A percentile compares a stretch with the other conserved stretches of the same genome.
Evolutionary conservation across 92 coral and sea anemone genomes (phyloP).

Genomic region (Phenganax marumi): DNA sequence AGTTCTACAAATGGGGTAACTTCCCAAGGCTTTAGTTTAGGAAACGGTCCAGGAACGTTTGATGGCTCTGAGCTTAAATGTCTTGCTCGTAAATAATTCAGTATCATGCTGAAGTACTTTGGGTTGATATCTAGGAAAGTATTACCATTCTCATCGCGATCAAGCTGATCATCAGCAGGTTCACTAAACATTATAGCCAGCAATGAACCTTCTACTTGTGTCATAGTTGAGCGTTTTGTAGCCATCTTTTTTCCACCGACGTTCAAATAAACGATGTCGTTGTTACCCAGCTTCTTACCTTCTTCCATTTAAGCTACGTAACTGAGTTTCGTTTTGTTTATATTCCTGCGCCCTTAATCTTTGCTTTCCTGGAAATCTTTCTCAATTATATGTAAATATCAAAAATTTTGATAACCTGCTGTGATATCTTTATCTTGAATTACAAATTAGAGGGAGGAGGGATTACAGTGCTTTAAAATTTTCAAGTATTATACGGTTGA

Average conservation of each 20-base stretch:
- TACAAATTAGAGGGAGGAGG: no score
- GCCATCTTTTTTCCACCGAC: constrained; percentile 5
- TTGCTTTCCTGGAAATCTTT: no score
- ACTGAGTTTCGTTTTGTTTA: not conserved
- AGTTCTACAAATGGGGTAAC: not conserved
- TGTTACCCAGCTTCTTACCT: not conserved
- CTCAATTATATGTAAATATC: no score
- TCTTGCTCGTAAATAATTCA: constrained; percentile 15
- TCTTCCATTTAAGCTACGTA: not conserved
- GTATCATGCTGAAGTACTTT: constrained; percentile 1
- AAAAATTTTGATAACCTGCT: no score
- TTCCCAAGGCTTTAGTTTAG: constrained; percentile 3
- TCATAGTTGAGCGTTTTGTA: constrained; percentile 1
- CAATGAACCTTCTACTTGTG: not conserved
- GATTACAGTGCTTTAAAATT: no score
- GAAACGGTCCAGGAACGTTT: not conserved
- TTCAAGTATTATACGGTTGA: no score
- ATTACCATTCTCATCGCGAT: constrained; percentile 4
- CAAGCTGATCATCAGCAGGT: not conserved
- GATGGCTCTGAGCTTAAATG: not conserved
- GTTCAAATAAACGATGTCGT: not conserved
- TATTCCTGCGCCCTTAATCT: no score
- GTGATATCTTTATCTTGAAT: no score
- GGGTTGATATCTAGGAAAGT: constrained; percentile 17
- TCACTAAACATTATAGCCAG: constrained; percentile 1